Conservation (phyloP, 2,888 invertebrate genomes). For the Blastobasis lacticolella region DNA sequence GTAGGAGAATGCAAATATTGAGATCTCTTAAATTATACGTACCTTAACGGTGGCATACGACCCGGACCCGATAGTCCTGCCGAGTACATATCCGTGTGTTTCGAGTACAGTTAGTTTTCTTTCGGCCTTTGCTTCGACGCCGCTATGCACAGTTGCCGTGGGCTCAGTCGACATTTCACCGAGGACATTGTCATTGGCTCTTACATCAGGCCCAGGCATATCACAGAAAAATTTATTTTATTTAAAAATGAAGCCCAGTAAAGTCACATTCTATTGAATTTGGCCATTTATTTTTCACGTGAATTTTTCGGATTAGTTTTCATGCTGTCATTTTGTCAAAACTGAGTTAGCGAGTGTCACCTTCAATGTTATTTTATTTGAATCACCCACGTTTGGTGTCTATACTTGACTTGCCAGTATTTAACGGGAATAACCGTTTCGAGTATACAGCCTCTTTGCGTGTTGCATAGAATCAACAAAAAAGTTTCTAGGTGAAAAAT, state of each 20-base stretch:
- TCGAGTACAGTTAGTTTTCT: conserved; percentile 80
- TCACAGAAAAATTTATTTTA: conserved; percentile 53
- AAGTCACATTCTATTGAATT: conserved; percentile 61
- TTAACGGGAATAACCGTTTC: neutral
- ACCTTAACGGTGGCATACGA: conserved; percentile 89
- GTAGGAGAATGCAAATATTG: neutral
- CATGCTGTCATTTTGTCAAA: conserved; percentile 58
- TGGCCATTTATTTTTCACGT: conserved; percentile 44
- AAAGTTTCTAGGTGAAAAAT: too few relatives aligned
- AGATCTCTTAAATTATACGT: conserved; percentile 10
- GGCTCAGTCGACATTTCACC: conserved; percentile 67
- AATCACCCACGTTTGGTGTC: conserved; percentile 24
- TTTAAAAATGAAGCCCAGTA: conserved; percentile 37
- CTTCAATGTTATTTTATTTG: conserved; percentile 31
- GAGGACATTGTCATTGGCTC: conserved; percentile 66
- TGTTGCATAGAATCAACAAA: too few relatives aligned
- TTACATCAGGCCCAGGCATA: conserved; percentile 71
- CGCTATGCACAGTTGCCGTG: conserved; percentile 58
- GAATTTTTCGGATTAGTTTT: conserved; percentile 41
- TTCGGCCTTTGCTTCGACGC: conserved; percentile 56
- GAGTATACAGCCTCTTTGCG: too few relatives aligned
- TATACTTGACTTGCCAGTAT: conserved; percentile 12
- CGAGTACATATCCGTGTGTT: conserved; percentile 83
- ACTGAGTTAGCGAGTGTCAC: conserved; percentile 24
- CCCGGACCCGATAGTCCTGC: conserved; percentile 85